phyloP scores from a whole-genome alignment of 2,797 vertebrate species.

The Salmo trutta region DNA sequence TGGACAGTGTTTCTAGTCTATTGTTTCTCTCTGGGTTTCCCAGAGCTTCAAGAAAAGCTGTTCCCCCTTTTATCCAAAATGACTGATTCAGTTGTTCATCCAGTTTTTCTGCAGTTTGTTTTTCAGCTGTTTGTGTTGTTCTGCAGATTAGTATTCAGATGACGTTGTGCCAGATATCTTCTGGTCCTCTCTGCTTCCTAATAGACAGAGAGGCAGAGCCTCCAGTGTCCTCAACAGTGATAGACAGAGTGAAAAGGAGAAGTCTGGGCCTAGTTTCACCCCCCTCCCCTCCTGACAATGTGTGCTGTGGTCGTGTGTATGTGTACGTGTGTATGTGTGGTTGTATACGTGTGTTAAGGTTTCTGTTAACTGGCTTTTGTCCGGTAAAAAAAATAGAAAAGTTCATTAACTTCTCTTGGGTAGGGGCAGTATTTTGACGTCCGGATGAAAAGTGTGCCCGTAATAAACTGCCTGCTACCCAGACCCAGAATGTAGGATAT shows the following conservation, averaged over 20 bases:
- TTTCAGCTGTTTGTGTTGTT: background rate
- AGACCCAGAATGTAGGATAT: too few relatives aligned
- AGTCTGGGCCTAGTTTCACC: background rate
- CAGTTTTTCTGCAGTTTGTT: background rate
- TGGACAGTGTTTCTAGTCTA: background rate
- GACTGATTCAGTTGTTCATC: background rate
- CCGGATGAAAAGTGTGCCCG: too few relatives aligned
- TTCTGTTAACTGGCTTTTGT: too few relatives aligned
- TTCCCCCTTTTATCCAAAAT: background rate
- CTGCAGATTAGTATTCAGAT: background rate
- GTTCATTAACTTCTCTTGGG: too few relatives aligned
- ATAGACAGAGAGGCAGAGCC: background rate
- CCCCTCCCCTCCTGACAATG: background rate
- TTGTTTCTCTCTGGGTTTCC: background rate
- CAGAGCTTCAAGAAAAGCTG: background rate
- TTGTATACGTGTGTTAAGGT: background rate
- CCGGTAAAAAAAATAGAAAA: too few relatives aligned
- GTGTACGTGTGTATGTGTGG: slow-evolving; percentile 19
- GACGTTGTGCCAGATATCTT: background rate
- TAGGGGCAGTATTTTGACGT: too few relatives aligned
- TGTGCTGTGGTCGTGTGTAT: background rate
- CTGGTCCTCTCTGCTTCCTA: background rate
- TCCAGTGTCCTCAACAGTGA: background rate
- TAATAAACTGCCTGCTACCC: too few relatives aligned
- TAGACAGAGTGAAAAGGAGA: too few relatives aligned